These are phyloP conservation scores for Epinotia ramella DNA, from an alignment of 2,888 invertebrate species.

Conservation along the genomic window DNA sequence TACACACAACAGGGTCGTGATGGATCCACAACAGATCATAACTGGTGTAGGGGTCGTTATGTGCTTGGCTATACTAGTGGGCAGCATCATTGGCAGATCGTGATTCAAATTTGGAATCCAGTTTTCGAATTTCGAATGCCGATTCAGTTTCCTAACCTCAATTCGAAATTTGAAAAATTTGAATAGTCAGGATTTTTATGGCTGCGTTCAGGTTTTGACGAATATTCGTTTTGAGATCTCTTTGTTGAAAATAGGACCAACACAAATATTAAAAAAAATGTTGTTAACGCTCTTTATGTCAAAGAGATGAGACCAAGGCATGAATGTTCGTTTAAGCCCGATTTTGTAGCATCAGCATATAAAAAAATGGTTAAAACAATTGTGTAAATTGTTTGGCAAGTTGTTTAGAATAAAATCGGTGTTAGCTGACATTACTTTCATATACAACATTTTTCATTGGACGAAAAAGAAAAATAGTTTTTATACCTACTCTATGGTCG, in stretches of 20 bases:
- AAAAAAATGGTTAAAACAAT: too few species aligned
- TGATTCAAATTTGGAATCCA: slow-evolving; percentile 57
- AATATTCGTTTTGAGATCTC: background rate
- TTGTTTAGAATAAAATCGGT: background rate
- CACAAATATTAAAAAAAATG: background rate
- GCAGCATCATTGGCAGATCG: slow-evolving; percentile 73
- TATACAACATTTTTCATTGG: background rate
- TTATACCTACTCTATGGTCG: slow-evolving; percentile 2
- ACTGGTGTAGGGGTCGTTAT: slow-evolving; percentile 71
- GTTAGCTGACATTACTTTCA: background rate
- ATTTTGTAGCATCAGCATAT: background rate
- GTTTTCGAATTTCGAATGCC: slow-evolving; percentile 12
- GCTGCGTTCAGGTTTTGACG: background rate
- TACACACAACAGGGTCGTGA: slow-evolving; percentile 53
- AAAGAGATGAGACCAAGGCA: background rate
- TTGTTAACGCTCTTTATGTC: background rate
- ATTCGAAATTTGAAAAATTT: background rate
- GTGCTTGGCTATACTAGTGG: slow-evolving; percentile 70
- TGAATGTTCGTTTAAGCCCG: background rate
- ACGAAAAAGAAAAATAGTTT: slow-evolving; percentile 6
- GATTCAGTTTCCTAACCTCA: background rate
- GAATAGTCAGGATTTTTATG: background rate
- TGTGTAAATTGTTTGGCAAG: background rate
- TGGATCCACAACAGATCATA: slow-evolving; percentile 71
- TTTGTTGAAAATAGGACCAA: too few species aligned